phyloP scores from a whole-genome alignment of 2,888 invertebrate genomes.

The Strigamia transsilvanica region DNA sequence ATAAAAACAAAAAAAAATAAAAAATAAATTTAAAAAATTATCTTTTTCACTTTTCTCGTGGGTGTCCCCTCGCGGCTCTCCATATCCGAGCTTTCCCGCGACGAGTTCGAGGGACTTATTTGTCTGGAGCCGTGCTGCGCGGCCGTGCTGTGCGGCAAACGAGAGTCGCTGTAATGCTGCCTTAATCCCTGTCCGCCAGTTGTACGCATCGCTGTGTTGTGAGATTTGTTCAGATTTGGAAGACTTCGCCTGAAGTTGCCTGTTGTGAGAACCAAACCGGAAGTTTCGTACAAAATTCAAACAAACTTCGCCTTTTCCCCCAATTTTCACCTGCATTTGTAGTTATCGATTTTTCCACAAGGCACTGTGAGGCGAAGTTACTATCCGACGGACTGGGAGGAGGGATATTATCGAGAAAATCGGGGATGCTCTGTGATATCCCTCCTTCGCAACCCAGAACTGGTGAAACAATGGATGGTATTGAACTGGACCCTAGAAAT shows the following conservation, averaged over 20 bases:
- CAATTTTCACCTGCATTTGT: neutral
- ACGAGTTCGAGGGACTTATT: conserved; percentile 19
- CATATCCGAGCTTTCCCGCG: conserved; percentile 8
- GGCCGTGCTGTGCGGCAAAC: neutral
- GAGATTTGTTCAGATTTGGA: conserved; percentile 18
- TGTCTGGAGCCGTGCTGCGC: neutral
- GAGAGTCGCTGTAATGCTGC: conserved; percentile 10
- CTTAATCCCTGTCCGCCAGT: neutral
- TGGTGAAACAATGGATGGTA: conserved; percentile 23
- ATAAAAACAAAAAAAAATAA: neutral
- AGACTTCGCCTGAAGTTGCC: conserved; percentile 38
- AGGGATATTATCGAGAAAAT: conserved; percentile 46
- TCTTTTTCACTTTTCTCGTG: neutral
- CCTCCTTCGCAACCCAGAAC: conserved; percentile 29
- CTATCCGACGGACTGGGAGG: conserved; percentile 62
- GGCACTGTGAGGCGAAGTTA: conserved; percentile 60
- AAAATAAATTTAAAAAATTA: neutral
- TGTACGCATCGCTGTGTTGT: neutral
- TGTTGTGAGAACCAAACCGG: neutral
- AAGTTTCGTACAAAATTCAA: neutral
- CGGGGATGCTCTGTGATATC: conserved; percentile 44
- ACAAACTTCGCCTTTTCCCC: neutral
- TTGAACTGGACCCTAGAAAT: conserved; percentile 24
- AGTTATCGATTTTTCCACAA: conserved; percentile 41
- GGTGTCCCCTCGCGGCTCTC: conserved; percentile 14